Conservation (phyloP, 2,113 vertebrate species). For the Scalopus aquaticus region DNA sequence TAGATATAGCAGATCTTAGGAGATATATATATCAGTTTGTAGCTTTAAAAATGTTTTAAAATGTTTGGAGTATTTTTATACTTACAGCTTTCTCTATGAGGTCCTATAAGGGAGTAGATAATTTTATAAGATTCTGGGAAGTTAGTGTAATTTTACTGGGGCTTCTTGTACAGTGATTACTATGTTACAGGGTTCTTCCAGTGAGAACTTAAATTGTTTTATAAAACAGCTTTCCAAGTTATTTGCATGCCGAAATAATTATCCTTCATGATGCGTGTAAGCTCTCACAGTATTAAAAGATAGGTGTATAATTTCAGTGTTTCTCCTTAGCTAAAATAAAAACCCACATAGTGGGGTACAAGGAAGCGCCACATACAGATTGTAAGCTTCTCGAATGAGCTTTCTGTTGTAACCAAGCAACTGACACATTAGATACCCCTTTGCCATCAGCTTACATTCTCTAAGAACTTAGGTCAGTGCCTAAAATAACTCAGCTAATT, state of each 20-base stretch:
- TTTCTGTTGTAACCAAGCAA: slow-evolving; percentile 82
- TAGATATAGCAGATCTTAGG: slow-evolving; percentile 25
- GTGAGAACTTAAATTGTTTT: slow-evolving; percentile 46
- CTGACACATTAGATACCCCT: slow-evolving; percentile 79
- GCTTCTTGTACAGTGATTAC: background rate
- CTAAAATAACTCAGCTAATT: slow-evolving; percentile 90
- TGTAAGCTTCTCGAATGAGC: slow-evolving; percentile 48
- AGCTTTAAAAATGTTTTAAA: slow-evolving; percentile 6
- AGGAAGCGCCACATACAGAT: slow-evolving; percentile 20
- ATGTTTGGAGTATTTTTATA: slow-evolving; percentile 18
- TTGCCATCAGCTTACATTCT: slow-evolving; percentile 86
- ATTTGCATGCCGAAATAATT: background rate
- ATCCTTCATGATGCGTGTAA: background rate
- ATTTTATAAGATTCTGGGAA: background rate
- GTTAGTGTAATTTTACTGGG: slow-evolving; percentile 25
- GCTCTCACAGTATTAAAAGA: slow-evolving; percentile 3
- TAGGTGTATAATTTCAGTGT: background rate
- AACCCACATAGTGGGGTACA: background rate
- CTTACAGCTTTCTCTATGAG: background rate
- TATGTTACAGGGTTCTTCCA: background rate
- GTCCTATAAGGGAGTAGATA: background rate
- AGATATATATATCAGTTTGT: background rate
- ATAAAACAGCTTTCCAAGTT: slow-evolving; percentile 54
- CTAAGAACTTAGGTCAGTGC: slow-evolving; percentile 88
- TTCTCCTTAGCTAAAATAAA: slow-evolving; percentile 32